A percentile compares a stretch with the other conserved stretches of the same genome.
phyloP scores from a whole-genome alignment of 2,797 vertebrate species.

The Eremophila alpestris region DNA sequence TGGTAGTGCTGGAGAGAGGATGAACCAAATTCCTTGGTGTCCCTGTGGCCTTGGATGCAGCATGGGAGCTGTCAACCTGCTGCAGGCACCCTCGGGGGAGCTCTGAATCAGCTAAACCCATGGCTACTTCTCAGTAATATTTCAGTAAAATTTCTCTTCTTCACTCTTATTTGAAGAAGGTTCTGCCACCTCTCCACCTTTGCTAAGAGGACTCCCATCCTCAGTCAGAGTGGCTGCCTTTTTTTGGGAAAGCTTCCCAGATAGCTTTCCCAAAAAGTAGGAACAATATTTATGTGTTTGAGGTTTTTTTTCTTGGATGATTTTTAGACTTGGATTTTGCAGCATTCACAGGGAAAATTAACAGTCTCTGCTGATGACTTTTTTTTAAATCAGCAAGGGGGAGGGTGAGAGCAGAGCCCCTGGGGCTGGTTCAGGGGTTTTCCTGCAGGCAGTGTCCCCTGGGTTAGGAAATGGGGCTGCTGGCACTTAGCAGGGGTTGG shows the following conservation, averaged over 20 bases:
- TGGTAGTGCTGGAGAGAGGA: not conserved
- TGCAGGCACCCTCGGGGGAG: fast-evolving
- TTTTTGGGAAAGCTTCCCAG: not conserved
- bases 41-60: not conserved
- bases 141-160: not conserved
- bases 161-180: not conserved
- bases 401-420: not conserved
- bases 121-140: not conserved
- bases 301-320: not conserved
- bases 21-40: not conserved
- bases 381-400: not conserved
- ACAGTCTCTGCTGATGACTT: not conserved
- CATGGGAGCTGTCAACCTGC: not conserved
- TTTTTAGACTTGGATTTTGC: not conserved
- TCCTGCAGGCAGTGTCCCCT: not conserved
- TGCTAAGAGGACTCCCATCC: not conserved
- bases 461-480: not conserved
- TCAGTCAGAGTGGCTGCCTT: not conserved
- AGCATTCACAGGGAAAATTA: not conserved
- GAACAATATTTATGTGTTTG: not conserved
- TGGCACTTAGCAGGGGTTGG: not conserved
- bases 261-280: not conserved
- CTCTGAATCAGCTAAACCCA: not conserved
- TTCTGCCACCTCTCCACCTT: not conserved
- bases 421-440: not conserved